These are phyloP conservation scores for Cantharis lateralis DNA, from an alignment of 2,888 invertebrate genomes.

Conservation along the genomic window DNA sequence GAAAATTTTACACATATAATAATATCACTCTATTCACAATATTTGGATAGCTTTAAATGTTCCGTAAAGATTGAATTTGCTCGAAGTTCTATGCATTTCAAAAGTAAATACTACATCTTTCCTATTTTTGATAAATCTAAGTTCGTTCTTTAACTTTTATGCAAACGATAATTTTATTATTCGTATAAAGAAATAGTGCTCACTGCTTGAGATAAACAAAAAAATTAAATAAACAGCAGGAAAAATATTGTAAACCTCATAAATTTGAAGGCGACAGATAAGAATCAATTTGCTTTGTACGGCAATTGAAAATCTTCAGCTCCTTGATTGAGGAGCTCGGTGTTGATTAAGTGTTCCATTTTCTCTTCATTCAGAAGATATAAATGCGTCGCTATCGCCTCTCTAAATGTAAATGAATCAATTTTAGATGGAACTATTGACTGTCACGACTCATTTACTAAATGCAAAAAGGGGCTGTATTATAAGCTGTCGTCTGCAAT, in stretches of 20 bases:
- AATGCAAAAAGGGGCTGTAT: conserved; percentile 22
- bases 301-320: conserved; percentile 26
- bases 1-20: neutral
- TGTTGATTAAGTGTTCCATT: conserved; percentile 30
- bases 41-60: conserved; percentile 6
- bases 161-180: neutral
- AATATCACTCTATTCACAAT: neutral
- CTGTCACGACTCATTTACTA: conserved; percentile 27
- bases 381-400: conserved; percentile 29
- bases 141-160: neutral
- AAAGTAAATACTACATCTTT: neutral
- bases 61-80: neutral
- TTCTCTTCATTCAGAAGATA: conserved; percentile 28
- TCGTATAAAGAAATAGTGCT: neutral
- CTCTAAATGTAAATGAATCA: conserved; percentile 31
- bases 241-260: conserved; percentile 8
- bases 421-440: conserved; percentile 28
- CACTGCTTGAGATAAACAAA: neutral
- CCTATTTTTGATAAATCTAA: neutral
- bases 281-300: conserved; percentile 26
- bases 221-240: neutral
- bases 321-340: conserved; percentile 27
- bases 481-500: conserved; percentile 23
- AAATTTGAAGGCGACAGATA: conserved; percentile 16
- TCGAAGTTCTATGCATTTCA: neutral